These are phyloP conservation scores for Catagonus wagneri DNA, from an alignment of 2,113 vertebrate genomes.

Conservation along the genomic window DNA sequence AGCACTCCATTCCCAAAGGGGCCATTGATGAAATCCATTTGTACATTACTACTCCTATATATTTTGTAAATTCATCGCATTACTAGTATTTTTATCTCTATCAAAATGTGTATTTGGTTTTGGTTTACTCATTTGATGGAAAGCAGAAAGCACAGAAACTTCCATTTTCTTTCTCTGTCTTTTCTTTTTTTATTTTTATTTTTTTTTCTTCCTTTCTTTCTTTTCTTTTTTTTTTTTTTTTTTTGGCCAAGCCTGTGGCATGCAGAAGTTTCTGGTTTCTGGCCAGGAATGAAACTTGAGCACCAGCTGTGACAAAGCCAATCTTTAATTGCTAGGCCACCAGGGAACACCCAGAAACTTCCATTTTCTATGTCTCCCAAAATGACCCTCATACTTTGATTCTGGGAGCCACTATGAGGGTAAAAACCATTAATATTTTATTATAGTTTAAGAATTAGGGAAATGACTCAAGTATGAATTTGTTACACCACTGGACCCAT, in stretches of 20 bases:
- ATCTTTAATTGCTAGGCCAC: too few relatives aligned
- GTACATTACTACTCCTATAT: not conserved
- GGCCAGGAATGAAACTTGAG: too few relatives aligned
- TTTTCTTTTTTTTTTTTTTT: too few relatives aligned
- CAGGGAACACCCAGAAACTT: constrained; percentile 20
- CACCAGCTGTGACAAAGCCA: too few relatives aligned
- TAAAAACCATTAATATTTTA: not conserved
- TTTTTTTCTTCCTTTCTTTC: too few relatives aligned
- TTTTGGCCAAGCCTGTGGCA: too few relatives aligned
- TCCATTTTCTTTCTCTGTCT: not conserved
- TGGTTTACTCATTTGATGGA: not conserved
- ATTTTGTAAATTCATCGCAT: not conserved
- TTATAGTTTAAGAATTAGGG: not conserved
- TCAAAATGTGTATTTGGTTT: not conserved
- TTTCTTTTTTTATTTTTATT: too few relatives aligned
- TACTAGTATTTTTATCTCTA: not conserved
- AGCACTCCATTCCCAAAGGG: not conserved
- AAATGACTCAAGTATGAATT: not conserved
- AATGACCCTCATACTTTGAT: not conserved
- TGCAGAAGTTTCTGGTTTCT: too few relatives aligned
- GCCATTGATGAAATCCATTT: not conserved
- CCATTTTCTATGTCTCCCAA: not conserved
- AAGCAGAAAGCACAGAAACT: not conserved
- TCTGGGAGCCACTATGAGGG: not conserved
- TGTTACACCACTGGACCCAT: not conserved